Evolutionary conservation across 2,888 invertebrate genomes (phyloP).

Genomic region (Mayetiola destructor): DNA sequence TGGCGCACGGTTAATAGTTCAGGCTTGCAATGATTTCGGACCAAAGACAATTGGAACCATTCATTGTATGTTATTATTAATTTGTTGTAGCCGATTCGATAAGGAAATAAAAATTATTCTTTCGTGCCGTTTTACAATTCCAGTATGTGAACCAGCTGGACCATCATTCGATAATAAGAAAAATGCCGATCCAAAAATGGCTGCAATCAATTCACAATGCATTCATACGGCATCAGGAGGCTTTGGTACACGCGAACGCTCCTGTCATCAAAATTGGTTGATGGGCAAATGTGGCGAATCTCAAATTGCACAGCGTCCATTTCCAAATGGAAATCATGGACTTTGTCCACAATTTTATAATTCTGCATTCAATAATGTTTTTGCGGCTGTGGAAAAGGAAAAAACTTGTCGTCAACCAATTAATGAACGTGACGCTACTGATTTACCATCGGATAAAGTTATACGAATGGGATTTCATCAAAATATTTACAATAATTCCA

Average conservation of each 20-base stretch:
- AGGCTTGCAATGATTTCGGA: slow-evolving; percentile 26
- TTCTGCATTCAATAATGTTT: slow-evolving; percentile 21
- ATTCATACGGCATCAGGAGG: slow-evolving; percentile 25
- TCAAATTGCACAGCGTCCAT: slow-evolving; percentile 19
- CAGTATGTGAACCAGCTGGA: slow-evolving; percentile 33
- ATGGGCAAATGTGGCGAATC: slow-evolving; percentile 23
- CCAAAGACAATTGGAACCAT: slow-evolving; percentile 26
- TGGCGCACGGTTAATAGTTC: slow-evolving; percentile 30
- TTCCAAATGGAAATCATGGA: slow-evolving; percentile 22
- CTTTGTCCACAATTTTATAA: slow-evolving; percentile 24
- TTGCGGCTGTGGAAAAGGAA: slow-evolving; percentile 21
- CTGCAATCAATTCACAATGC: slow-evolving; percentile 30
- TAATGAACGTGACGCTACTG: slow-evolving; percentile 5
- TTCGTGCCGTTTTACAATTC: neutral
- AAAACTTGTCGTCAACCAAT: slow-evolving; percentile 19
- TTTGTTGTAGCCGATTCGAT: neutral
- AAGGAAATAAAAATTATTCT: neutral
- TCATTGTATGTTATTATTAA: slow-evolving; percentile 24
- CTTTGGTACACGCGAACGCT: slow-evolving; percentile 22
- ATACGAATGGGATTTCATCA: slow-evolving; percentile 6
- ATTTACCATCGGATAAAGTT: neutral
- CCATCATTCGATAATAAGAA: slow-evolving; percentile 20
- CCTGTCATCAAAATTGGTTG: slow-evolving; percentile 25
- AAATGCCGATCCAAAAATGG: slow-evolving; percentile 20
- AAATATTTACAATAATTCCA: neutral